Evolutionary conservation across 2,797 vertebrate genomes (phyloP), one percentile per base, ranked within the genome.

Genomic region (Bradypodion pumilum): DNA sequence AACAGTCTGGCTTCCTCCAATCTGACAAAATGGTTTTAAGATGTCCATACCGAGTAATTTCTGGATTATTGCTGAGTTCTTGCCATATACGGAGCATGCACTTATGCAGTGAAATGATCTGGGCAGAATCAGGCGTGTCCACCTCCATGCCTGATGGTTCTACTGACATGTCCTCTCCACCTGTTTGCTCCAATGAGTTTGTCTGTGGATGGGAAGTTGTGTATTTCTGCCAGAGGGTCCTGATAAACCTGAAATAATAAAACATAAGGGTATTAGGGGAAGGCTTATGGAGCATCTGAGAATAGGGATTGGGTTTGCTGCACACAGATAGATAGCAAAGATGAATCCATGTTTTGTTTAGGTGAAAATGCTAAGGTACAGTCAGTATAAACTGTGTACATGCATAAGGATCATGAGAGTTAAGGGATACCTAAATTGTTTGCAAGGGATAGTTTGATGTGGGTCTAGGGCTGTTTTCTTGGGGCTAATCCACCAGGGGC

Each of bases 161-260:
- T 52, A 8, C 21, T 32, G 59, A 1, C 23, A n/a, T 12, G 70
- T 25, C 37, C 3, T 73, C 83, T 29, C 46, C 25, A 7, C 6
- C n/a, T 32, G 10, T n/a, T 32, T 62, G 52, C 25, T 73, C 83
- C 32, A 49, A 21, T 1, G 32, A 25, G 56, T 42, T 19, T 1
- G 1, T 16, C 1, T 78, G 42, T 4, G 35, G 68, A n/a, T 15
- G 60, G 4, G 9, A 40, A 49, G 16, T 19, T 27, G 2, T 42
- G 25, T 25, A 42, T 32, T 42, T 29, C 84, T 85, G 56, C 42
- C 32, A 40, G 4, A 84, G 76, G 1, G 69, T 56, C 35, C 29
- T 42, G 27, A 84, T 79, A 21, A 84, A 84, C 7, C 83, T 84
- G 59, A 3, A 62, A 40, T 25, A 73, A 35, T 52, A 78, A n/a